Evolutionary conservation across 2,888 invertebrate genomes (phyloP).

Genomic region (Campopleginae sp.): DNA sequence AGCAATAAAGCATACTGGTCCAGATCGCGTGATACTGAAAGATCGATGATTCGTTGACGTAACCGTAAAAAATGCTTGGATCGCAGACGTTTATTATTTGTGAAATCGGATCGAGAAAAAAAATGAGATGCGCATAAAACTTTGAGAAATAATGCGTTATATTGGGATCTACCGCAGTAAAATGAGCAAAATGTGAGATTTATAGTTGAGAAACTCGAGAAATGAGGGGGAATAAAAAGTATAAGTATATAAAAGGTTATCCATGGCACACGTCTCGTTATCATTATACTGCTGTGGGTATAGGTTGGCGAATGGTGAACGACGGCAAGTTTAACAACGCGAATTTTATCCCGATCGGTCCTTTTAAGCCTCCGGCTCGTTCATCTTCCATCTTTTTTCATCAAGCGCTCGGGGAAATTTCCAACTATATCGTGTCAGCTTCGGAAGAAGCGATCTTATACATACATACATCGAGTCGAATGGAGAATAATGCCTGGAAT

Average conservation of each 20-base stretch:
- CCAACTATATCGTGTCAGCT: slow-evolving; percentile 58
- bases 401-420: slow-evolving; percentile 64
- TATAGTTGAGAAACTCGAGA: slow-evolving; percentile 8
- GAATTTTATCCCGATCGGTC: slow-evolving; percentile 61
- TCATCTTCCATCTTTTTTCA: slow-evolving; percentile 68
- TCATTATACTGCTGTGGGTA: slow-evolving; percentile 50
- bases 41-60: background rate
- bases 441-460: slow-evolving; percentile 62
- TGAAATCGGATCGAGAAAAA: background rate
- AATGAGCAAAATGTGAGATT: background rate
- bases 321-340: slow-evolving; percentile 64
- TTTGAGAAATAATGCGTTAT: background rate
- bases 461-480: slow-evolving; percentile 55
- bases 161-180: background rate
- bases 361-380: slow-evolving; percentile 60
- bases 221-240: slow-evolving; percentile 14
- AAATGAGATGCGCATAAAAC: background rate
- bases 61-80: background rate
- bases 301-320: slow-evolving; percentile 50
- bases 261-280: slow-evolving; percentile 40
- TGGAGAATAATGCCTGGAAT: slow-evolving; percentile 68
- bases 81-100: background rate
- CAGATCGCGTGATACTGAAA: background rate
- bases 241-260: background rate
- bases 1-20: background rate